These are phyloP conservation scores for Propithecus coquereli DNA, from an alignment of 2,113 vertebrate genomes.

Conservation along the genomic window DNA sequence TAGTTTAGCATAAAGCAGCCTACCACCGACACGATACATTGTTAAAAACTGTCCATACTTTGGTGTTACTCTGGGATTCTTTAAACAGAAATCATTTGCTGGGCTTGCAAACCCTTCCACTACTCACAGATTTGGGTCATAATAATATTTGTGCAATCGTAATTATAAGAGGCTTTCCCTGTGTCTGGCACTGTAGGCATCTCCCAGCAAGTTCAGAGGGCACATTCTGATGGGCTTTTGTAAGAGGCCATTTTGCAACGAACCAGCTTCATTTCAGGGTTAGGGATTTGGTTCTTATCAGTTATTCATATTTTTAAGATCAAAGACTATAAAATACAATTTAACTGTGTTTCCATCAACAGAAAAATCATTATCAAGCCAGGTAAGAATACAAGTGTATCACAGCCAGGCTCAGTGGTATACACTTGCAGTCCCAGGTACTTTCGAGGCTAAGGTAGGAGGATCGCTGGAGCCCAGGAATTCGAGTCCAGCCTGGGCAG, in stretches of 20 bases:
- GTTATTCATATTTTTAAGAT: not conserved
- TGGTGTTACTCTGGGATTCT: constrained; percentile 44
- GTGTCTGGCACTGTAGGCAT: not conserved
- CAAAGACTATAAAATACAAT: not conserved
- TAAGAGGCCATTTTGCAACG: constrained; percentile 55
- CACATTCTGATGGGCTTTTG: constrained; percentile 9
- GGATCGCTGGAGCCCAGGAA: not conserved
- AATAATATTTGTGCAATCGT: not conserved
- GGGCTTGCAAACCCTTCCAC: constrained; percentile 38
- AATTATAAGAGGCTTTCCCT: constrained; percentile 46
- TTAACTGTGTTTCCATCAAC: constrained; percentile 6
- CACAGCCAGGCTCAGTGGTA: not conserved
- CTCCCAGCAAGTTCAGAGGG: constrained; percentile 23
- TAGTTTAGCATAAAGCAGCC: constrained; percentile 8
- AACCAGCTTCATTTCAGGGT: constrained; percentile 38
- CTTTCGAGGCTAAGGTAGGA: not conserved
- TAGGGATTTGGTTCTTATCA: constrained; percentile 4
- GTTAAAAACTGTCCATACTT: constrained; percentile 21
- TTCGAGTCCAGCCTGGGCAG: not conserved
- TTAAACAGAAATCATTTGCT: constrained; percentile 30
- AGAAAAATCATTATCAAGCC: constrained; percentile 47
- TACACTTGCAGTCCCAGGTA: not conserved
- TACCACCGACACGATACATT: not conserved
- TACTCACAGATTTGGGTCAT: not conserved
- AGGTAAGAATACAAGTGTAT: constrained; percentile 3